A percentile compares a stretch with the other conserved stretches of the same genome.
Evolutionary conservation across 64 coral and sea anemone species (phyloP).

Genomic region (Orbicella faveolata): DNA sequence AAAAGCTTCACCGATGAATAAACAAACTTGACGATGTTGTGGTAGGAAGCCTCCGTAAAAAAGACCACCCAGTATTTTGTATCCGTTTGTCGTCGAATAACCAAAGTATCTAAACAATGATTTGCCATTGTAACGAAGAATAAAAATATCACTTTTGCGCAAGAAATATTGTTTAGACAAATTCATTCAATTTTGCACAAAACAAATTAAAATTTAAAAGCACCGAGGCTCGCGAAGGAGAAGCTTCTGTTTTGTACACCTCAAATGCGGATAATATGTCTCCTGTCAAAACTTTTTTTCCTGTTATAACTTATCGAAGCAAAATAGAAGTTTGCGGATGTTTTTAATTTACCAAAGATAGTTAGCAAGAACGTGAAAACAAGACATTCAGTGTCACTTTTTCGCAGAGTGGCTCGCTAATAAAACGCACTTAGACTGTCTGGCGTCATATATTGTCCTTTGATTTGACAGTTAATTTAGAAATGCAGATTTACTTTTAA

Average conservation of each 20-base stretch:
- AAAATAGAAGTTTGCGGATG: neutral
- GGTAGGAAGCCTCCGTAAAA: neutral
- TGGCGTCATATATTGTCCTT: neutral
- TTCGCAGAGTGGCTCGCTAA: neutral
- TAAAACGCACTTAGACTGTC: neutral
- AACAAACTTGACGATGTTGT: conserved; percentile 3
- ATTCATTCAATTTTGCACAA: neutral
- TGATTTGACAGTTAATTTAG: neutral
- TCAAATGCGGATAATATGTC: neutral
- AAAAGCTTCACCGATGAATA: neutral
- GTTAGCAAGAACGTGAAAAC: neutral
- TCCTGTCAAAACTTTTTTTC: neutral
- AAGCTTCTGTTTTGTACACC: neutral
- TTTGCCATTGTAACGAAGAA: neutral
- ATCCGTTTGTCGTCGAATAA: neutral
- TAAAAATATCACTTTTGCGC: neutral
- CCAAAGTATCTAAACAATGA: neutral
- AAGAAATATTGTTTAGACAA: neutral
- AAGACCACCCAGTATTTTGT: neutral
- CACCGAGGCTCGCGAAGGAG: neutral
- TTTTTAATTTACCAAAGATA: neutral
- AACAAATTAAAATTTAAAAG: neutral
- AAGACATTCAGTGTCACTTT: neutral
- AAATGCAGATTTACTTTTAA: neutral
- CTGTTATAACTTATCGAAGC: neutral